Percentiles rank a stretch among this genome's conserved stretches.
Conservation (phyloP, 1,140 invertebrate species). For the Drosophila tsacasi region DNA sequence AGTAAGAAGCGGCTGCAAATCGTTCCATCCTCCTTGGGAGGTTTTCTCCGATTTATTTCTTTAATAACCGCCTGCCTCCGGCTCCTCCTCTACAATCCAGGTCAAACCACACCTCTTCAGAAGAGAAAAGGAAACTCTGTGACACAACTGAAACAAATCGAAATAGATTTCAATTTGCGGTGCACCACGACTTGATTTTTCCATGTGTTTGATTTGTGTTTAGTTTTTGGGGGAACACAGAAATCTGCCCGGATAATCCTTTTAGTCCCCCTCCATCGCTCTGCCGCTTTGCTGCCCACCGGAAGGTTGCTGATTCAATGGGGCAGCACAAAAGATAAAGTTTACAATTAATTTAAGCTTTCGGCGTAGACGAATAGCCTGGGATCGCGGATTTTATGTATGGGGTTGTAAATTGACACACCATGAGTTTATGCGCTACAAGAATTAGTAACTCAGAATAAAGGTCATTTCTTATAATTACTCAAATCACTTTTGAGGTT, state of each 20-base stretch:
- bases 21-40: not conserved
- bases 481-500: too few species aligned
- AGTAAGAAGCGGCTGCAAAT: not conserved
- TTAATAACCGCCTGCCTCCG: not conserved
- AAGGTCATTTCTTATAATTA: too few species aligned
- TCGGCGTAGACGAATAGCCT: conserved; percentile 40
- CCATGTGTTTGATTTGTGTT: conserved; percentile 36
- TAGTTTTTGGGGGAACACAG: conserved; percentile 13
- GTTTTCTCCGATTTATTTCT: not conserved
- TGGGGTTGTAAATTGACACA: not conserved
- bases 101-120: conserved; percentile 10
- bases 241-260: conserved; percentile 20
- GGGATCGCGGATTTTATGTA: not conserved
- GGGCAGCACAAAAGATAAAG: conserved; percentile 36
- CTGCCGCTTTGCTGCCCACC: not conserved
- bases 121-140: not conserved
- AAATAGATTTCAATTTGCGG: conserved; percentile 34
- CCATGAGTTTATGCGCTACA: not conserved
- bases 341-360: conserved; percentile 72
- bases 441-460: not conserved
- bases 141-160: conserved; percentile 15
- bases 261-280: not conserved
- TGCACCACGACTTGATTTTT: conserved; percentile 24
- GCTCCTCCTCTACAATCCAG: not conserved
- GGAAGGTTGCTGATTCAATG: conserved; percentile 11